phyloP scores from a whole-genome alignment of 2,113 vertebrate species.

The Nerophis lumbriciformis region DNA sequence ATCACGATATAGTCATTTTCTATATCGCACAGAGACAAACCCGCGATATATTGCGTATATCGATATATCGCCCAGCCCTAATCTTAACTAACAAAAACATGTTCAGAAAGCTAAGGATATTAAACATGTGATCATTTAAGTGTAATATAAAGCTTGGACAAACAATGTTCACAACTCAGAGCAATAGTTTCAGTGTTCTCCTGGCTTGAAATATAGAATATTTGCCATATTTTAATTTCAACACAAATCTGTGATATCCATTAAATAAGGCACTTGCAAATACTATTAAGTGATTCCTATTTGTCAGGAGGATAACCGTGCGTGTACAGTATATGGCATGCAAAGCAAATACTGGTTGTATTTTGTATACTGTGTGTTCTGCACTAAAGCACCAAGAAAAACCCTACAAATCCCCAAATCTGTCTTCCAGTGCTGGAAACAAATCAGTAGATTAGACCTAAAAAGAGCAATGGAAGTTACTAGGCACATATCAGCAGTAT shows the following conservation, averaged over 20 bases:
- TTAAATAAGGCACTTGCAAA: background rate
- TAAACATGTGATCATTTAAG: too few species aligned
- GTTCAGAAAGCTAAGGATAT: too few species aligned
- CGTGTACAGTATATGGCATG: background rate
- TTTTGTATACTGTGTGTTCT: slow-evolving; percentile 1
- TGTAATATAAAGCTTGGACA: too few species aligned
- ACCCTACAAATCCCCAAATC: slow-evolving; percentile 20
- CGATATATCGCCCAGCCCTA: too few species aligned
- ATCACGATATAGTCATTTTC: too few species aligned
- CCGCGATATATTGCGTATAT: too few species aligned
- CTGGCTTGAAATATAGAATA: too few species aligned
- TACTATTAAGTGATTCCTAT: background rate
- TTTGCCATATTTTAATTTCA: too few species aligned
- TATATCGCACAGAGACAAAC: too few species aligned
- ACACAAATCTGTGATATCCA: background rate
- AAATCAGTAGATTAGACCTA: slow-evolving; percentile 19
- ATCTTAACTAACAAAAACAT: too few species aligned
- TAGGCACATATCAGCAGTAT: slow-evolving; percentile 5
- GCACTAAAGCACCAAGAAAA: background rate
- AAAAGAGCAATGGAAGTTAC: background rate
- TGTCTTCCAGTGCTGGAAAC: background rate
- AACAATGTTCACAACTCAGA: too few species aligned
- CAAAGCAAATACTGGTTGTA: background rate
- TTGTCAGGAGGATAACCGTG: background rate
- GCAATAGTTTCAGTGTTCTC: too few species aligned